Conservation (phyloP, 2,797 vertebrate genomes). For the Nyctalus aviator region DNA sequence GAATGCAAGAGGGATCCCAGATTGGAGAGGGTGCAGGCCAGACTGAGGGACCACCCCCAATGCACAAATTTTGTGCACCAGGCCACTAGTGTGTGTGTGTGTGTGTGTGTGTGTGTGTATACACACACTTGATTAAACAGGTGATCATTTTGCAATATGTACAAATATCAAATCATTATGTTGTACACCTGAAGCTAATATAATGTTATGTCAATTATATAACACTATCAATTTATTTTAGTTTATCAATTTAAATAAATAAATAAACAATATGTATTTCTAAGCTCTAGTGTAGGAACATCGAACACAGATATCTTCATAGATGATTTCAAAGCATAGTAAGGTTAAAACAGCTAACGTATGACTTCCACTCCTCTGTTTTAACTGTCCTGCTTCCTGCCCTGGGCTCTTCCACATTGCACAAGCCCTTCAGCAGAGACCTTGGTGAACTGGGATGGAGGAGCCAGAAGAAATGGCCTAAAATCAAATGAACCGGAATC, state of each 20-base stretch:
- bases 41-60: too few relatives aligned
- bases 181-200: neutral
- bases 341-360: neutral
- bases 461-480: neutral
- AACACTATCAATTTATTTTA: too few relatives aligned
- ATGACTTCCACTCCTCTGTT: neutral
- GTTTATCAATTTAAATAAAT: neutral
- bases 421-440: neutral
- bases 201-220: neutral
- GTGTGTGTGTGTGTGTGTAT: too few relatives aligned
- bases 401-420: neutral
- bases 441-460: neutral
- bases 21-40: too few relatives aligned
- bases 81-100: too few relatives aligned
- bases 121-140: neutral
- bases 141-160: neutral
- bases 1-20: too few relatives aligned
- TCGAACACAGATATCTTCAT: constrained; percentile 47
- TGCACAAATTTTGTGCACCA: too few relatives aligned
- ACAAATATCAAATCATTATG: neutral
- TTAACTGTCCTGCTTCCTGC: rapidly evolving
- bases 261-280: neutral
- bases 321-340: neutral
- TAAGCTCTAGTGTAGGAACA: constrained; percentile 5
- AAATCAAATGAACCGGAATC: neutral